Conservation (phyloP, 2,113 vertebrate genomes). For the Bubalus kerabau region DNA sequence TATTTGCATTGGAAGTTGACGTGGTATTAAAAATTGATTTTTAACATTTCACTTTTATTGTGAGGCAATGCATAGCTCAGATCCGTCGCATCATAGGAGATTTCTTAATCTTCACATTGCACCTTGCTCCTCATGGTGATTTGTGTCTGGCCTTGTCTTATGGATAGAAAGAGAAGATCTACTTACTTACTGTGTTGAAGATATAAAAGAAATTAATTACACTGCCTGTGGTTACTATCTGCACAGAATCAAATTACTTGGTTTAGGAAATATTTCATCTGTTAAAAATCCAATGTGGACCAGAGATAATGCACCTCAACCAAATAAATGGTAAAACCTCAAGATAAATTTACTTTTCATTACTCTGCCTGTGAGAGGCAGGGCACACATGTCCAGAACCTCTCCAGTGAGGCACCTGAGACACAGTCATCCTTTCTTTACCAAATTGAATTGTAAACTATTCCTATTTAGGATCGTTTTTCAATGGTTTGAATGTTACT, state of each 20-base stretch:
- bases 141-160: constrained; percentile 68
- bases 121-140: constrained; percentile 66
- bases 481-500: constrained; percentile 68
- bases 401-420: constrained; percentile 43
- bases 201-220: constrained; percentile 75
- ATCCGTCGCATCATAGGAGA: constrained; percentile 12
- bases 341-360: constrained; percentile 67
- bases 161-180: constrained; percentile 49
- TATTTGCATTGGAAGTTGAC: constrained; percentile 25
- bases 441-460: constrained; percentile 66
- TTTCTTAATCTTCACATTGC: constrained; percentile 68
- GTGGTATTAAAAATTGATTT: constrained; percentile 37
- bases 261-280: constrained; percentile 73
- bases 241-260: constrained; percentile 74
- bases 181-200: constrained; percentile 50
- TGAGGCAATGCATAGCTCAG: background rate
- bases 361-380: constrained; percentile 51
- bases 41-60: constrained; percentile 38
- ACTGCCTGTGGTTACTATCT: constrained; percentile 70
- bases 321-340: constrained; percentile 44
- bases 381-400: constrained; percentile 30
- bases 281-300: constrained; percentile 64
- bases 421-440: constrained; percentile 33
- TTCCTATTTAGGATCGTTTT: constrained; percentile 69
- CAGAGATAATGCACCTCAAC: constrained; percentile 27